Evolutionary conservation across 2,797 vertebrate species (phyloP).

Genomic region (Stomatorhinus walkeri): DNA sequence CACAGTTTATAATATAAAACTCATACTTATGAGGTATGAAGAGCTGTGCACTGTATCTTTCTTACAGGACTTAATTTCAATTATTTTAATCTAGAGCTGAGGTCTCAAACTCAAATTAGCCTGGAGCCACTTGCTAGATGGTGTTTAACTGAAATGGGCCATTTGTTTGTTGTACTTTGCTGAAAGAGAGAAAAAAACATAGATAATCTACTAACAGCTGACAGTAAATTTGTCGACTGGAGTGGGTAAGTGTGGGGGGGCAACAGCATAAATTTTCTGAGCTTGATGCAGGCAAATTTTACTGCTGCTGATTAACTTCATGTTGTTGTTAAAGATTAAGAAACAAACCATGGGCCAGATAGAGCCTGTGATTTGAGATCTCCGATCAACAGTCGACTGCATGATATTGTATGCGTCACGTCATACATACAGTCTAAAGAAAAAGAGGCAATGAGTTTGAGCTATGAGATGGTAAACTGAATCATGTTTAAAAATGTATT

Average conservation of each 20-base stretch:
- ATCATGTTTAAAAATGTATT: not conserved
- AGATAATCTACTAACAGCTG: not conserved
- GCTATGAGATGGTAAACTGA: not conserved
- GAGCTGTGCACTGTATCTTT: not conserved
- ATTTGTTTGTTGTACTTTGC: not conserved
- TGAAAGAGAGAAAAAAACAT: not conserved
- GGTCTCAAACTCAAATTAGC: not conserved
- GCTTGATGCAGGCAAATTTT: not conserved
- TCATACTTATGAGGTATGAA: not conserved
- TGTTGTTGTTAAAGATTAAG: not conserved
- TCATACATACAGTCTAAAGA: not conserved
- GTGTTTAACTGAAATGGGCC: not conserved
- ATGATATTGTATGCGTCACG: not conserved
- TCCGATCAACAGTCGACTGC: not conserved
- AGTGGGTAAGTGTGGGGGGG: not conserved
- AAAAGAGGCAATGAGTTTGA: not conserved
- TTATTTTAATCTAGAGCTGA: not conserved
- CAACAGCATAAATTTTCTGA: not conserved
- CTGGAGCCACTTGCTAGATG: not conserved
- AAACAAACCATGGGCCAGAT: not conserved
- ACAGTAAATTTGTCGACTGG: not conserved
- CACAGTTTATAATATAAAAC: not conserved
- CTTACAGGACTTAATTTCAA: not conserved
- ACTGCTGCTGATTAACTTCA: not conserved
- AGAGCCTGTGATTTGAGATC: not conserved